Evolutionary conservation across 2,888 invertebrate genomes (phyloP), one percentile per base, ranked within the genome.

Genomic region (Atrina japonica): DNA sequence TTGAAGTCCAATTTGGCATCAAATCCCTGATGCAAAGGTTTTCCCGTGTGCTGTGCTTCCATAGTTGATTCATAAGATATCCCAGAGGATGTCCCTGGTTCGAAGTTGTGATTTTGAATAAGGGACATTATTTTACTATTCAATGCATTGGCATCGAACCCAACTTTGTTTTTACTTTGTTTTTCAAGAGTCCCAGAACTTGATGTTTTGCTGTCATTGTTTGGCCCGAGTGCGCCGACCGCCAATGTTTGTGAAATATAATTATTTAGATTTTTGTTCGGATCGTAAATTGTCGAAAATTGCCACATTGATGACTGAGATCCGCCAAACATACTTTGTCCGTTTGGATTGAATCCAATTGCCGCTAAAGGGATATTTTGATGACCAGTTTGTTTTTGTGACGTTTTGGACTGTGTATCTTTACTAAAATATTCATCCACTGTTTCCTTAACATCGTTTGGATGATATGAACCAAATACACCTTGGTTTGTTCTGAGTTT

Each of bases 381-480:
- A n/a, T n/a, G n/a, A n/a, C 6, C 53, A 5, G 53, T 40, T 21
- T 16, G 14, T 18, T 40, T 40, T 9, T n/a, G n/a, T n/a, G n/a
- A n/a, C n/a, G n/a, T n/a, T n/a, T n/a, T n/a, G n/a, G n/a, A 21
- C 25, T 52, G 52, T 52, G n/a, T 23, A 9, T 52, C 9, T 6
- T 23, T 23, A 23, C 53, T 50, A 52, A 78, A 78, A 55, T 66
- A 76, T n/a, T 45, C 59, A 1, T 66, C 52, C 1, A 72, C 74
- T 14, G 73, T 65, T 9, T 72, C 49, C 14, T 71, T 55, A 3
- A 78, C 66, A 45, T 78, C 78, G 18, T 70, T 63, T 11, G 78
- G 78, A 35, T 78, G 76, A 55, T 68, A 78, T 3, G 76, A 76
- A 11, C 78, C 78, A 40, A 70, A 78, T 3, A 58, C 59, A 7